Percentiles rank a stretch among this genome's conserved stretches.
These are phyloP conservation scores for Argya squamiceps DNA, from an alignment of 2,797 vertebrate species.

Conservation along the genomic window DNA sequence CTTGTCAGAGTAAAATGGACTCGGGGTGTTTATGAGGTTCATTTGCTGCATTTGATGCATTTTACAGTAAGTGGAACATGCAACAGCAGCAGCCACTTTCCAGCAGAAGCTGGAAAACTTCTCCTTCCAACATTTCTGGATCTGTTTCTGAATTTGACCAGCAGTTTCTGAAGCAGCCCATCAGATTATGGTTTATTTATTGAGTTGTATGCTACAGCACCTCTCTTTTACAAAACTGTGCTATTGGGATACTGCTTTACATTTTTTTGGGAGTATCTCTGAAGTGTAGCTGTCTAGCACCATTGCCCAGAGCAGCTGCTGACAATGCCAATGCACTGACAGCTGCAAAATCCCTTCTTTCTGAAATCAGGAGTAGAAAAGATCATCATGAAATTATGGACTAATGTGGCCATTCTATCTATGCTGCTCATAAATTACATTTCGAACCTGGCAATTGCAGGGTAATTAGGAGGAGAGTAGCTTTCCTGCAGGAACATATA, in stretches of 20 bases:
- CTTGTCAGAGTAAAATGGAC: not conserved
- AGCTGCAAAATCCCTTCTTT: conserved; percentile 15
- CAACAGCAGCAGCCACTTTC: not conserved
- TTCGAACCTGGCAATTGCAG: conserved; percentile 54
- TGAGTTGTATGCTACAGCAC: not conserved
- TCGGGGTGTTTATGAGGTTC: not conserved
- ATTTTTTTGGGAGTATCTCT: not conserved
- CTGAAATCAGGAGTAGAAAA: conserved; percentile 30
- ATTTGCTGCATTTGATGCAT: not conserved
- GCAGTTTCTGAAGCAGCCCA: not conserved
- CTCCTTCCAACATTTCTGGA: not conserved
- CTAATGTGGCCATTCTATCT: conserved; percentile 45
- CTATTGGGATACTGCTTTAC: not conserved
- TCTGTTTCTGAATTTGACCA: not conserved
- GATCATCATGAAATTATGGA: conserved; percentile 40
- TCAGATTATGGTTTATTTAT: not conserved
- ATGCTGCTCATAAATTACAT: conserved; percentile 60
- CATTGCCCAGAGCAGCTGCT: not conserved
- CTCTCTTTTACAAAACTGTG: not conserved
- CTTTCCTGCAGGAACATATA: conserved; percentile 53
- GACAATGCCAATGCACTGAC: not conserved
- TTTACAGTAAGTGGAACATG: not conserved
- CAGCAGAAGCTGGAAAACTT: not conserved
- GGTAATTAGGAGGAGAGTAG: conserved; percentile 62
- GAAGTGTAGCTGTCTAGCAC: not conserved